Base-by-base conservation (phyloP, 2,113 vertebrate species). In the Lophochroa leadbeateri region DNA sequence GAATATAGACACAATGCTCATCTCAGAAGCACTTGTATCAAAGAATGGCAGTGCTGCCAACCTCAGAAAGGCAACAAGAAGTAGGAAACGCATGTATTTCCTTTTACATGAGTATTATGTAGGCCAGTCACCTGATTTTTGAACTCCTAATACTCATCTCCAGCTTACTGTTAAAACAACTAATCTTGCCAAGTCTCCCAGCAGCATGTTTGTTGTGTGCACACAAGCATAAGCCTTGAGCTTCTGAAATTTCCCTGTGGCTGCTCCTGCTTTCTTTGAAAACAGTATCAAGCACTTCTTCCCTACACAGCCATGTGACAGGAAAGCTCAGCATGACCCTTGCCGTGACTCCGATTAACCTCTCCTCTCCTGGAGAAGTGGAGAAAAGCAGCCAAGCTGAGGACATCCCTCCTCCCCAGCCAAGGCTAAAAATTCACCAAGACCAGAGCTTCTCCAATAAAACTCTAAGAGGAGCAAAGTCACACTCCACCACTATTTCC, bases 11-110 rank as follows among this genome's bases (percentile, higher is more conserved):
- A 81, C 18, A 81, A 28, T 13, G 8, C 44, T 70, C 46, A 61
- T 31, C 57, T 53, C 44, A 28, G 8, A 80, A 72, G 53, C 2
- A 1, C 53, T 80, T 52, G 3, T 15, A 35, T 61, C 64, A 77
- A 41, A 77, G 47, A 75, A 29, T 7, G 8, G 25, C 21, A 61
- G 24, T 1, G 3, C 69, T 91, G 55, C 37, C 69, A 41, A 31
- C n/a, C 17, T 68, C 87, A 85, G 69, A 68, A 70, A 67, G 24
- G 72, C 60, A 89, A 60, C 4, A 78, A 67, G 46, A 55, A 92
- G 33, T 14, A 68, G 15, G 5, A 70, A 92, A 67, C 0, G 0
- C 15, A 28, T 8, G 6, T 6, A 39, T 47, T 71, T 79, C 5
- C 44, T 81, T 80, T 81, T 23, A 50, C 63, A 79, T 0, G 0